Base-by-base conservation (phyloP, 2,888 invertebrate genomes). In the Phengaris arion region DNA sequence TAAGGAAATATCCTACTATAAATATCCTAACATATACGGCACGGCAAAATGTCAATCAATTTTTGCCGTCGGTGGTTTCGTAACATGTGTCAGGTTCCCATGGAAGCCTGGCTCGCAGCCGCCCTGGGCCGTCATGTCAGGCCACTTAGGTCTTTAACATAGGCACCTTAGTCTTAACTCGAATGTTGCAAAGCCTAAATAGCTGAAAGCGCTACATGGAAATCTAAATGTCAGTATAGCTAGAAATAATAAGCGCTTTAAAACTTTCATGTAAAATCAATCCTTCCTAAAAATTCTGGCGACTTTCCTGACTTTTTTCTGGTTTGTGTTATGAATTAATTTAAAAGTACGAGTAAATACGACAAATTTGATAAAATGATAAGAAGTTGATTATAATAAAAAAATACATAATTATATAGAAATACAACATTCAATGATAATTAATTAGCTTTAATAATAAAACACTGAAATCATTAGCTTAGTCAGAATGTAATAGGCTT, bases 131-230 rank as follows among this genome's bases (percentile, higher is more conserved):
- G 90, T 93, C 93, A 93, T 92, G 93, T 89, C 86, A 86, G 82
- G 84, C 92, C 93, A 92, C 92, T 93, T 93, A 93, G 88, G 89
- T 90, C 89, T 91, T 93, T 92, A 93, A 90, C 91, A 87, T 89
- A 81, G 87, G 86, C 88, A 89, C 86, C 87, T 35, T 87, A 91
- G 87, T 85, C 87, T 92, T 91, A 91, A 89, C 91, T 92, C 86
- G 89, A 91, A 91, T 90, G 85, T 90, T 90, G 91, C 91, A 92
- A 92, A 92, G 90, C 91, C 89, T 88, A 91, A 91, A 92, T 90
- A 87, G 88, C 89, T 90, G 88, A 70, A 22, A 70, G 15, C 51
- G n/a, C 15, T 70, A 70, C 15, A 22, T 89, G 89, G 88, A 91
- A 92, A 91, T 91, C 88, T 91, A 90, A 90, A 90, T 89, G 64